phyloP scores from a whole-genome alignment of 2,888 invertebrate species.

The Macrophya alboannulata region DNA sequence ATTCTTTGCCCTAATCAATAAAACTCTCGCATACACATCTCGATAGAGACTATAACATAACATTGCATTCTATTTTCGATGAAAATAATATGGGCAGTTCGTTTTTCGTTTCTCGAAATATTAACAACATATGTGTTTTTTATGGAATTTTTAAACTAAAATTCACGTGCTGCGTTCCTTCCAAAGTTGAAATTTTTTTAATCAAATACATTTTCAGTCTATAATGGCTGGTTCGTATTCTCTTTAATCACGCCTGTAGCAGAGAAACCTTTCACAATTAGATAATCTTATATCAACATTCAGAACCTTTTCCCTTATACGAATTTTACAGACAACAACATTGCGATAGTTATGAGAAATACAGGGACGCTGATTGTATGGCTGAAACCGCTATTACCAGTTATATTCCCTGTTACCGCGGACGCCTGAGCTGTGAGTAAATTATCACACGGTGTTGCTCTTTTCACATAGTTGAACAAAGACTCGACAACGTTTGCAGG shows the following conservation, averaged over 20 bases:
- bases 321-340: conserved; percentile 21
- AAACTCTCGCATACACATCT: neutral
- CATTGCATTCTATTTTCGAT: neutral
- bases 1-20: neutral
- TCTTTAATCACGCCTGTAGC: neutral
- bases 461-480: conserved; percentile 87
- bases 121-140: neutral
- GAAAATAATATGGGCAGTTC: neutral
- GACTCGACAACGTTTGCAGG: conserved; percentile 91
- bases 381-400: no score
- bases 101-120: neutral
- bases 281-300: neutral
- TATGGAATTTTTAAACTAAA: neutral
- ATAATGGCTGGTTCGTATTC: neutral
- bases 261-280: neutral
- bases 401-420: neutral
- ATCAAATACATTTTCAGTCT: neutral
- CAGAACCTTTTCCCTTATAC: neutral
- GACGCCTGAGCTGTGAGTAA: conserved; percentile 26
- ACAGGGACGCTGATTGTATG: neutral
- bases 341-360: neutral
- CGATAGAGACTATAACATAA: neutral
- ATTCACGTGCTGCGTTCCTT: neutral
- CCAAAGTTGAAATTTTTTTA: neutral
- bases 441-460: conserved; percentile 82